Evolutionary conservation across 2,888 invertebrate genomes (phyloP).

Genomic region (Pachliopta kotzebuea): DNA sequence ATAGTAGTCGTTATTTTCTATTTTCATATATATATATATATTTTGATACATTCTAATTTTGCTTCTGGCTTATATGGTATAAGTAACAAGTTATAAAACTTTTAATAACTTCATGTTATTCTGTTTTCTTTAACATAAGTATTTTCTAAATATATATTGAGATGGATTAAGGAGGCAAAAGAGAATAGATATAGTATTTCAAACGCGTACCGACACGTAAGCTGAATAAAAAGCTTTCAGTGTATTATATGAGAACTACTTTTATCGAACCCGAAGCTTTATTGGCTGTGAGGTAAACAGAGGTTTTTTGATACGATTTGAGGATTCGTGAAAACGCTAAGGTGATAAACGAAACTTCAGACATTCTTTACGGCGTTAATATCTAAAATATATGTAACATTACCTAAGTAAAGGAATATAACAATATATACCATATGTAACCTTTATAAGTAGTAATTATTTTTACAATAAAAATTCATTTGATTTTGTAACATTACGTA

Average conservation of each 20-base stretch:
- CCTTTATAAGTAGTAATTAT: no score
- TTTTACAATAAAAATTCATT: no score
- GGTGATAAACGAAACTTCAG: slow-evolving; percentile 7
- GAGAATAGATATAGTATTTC: slow-evolving; percentile 11
- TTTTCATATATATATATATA: no score
- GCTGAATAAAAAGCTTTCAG: slow-evolving; percentile 25
- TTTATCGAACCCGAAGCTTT: slow-evolving; percentile 25
- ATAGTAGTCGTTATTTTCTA: no score
- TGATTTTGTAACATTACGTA: background rate
- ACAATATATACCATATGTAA: no score
- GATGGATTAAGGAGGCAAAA: background rate
- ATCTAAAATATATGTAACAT: no score
- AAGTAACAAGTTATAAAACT: no score
- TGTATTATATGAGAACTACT: slow-evolving; percentile 16
- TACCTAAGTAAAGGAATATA: no score
- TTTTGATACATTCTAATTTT: no score
- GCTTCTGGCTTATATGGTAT: no score
- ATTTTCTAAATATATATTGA: background rate
- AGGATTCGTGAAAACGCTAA: slow-evolving; percentile 10
- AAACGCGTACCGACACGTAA: slow-evolving; percentile 10
- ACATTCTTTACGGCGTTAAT: background rate
- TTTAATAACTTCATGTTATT: no score
- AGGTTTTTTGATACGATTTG: slow-evolving; percentile 30
- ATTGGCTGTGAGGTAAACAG: slow-evolving; percentile 30
- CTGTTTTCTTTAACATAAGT: background rate